A percentile compares a stretch with the other conserved stretches of the same genome.
Evolutionary conservation across 2,113 vertebrate genomes (phyloP).

Genomic region (Dicrurus megarhynchus): DNA sequence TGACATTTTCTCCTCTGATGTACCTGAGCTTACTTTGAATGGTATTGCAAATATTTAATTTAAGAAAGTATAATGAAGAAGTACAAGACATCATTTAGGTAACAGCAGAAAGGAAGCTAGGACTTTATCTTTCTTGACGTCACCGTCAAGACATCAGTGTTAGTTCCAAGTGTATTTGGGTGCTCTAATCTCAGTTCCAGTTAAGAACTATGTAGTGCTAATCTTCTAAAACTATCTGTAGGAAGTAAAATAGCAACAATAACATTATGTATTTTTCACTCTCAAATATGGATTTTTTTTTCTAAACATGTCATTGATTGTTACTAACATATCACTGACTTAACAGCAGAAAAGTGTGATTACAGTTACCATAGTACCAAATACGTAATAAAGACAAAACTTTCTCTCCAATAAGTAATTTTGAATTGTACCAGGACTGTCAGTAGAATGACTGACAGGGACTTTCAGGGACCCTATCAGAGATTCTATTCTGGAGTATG

Average conservation of each 20-base stretch:
- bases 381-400: neutral
- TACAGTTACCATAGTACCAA: neutral
- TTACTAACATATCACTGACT: neutral
- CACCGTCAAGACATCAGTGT: neutral
- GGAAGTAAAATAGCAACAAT: neutral
- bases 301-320: neutral
- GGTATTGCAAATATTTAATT: neutral
- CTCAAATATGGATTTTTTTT: neutral
- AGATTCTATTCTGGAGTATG: neutral
- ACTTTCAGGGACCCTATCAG: neutral
- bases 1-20: neutral
- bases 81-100: neutral
- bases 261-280: neutral
- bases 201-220: neutral
- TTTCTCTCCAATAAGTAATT: neutral
- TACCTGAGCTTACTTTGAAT: neutral
- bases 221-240: neutral
- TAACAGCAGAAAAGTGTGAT: neutral
- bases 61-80: neutral
- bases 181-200: neutral
- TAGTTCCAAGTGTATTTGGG: neutral
- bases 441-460: neutral
- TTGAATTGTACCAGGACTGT: neutral
- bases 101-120: neutral
- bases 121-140: neutral